These are phyloP conservation scores for Apis florea DNA, from an alignment of 1,140 invertebrate species.

Conservation along the genomic window DNA sequence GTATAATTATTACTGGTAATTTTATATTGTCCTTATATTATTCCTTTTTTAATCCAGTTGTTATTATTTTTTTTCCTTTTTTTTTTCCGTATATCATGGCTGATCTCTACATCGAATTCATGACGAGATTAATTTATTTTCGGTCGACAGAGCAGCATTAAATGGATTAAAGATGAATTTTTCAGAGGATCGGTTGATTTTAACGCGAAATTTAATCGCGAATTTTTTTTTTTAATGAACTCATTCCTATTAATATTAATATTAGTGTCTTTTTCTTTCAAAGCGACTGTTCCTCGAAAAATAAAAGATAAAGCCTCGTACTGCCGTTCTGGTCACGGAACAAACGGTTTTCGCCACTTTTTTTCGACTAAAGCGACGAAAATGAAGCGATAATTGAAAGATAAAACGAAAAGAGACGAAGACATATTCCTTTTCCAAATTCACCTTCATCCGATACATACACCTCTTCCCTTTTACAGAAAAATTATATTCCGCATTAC, in stretches of 20 bases:
- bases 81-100: not conserved
- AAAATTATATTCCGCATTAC: conserved; percentile 27
- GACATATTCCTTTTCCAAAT: not conserved
- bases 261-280: not conserved
- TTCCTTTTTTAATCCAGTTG: no score
- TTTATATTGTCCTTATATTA: no score
- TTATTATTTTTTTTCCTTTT: not conserved
- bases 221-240: not conserved
- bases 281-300: not conserved
- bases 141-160: not conserved
- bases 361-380: not conserved
- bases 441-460: conserved; percentile 1
- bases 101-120: not conserved
- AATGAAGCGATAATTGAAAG: conserved; percentile 21
- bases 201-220: not conserved
- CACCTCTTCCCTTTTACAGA: conserved; percentile 15
- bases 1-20: no score
- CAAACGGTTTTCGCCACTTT: no score
- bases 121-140: not conserved
- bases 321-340: not conserved
- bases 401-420: conserved; percentile 33
- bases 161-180: not conserved
- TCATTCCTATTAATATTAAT: not conserved
- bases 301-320: not conserved
- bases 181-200: not conserved